Conservation (phyloP, 2,113 vertebrate genomes). For the Arizona elegans region DNA sequence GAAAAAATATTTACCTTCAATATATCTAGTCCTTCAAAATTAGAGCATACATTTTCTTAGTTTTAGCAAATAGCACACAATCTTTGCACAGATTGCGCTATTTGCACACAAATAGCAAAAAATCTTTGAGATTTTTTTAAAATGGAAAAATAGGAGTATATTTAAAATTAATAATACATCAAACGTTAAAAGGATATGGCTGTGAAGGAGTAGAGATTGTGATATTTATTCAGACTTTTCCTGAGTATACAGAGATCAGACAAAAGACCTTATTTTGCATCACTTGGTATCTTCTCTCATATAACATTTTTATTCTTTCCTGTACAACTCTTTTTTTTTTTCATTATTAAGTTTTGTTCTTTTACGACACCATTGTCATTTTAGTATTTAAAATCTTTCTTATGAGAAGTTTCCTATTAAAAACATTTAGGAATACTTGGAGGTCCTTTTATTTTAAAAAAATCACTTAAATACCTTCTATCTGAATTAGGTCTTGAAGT, state of each 20-base stretch:
- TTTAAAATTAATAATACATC: constrained; percentile 86
- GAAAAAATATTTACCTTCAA: constrained; percentile 44
- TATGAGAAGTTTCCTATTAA: constrained; percentile 23
- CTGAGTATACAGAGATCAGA: constrained; percentile 1
- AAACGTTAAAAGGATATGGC: constrained; percentile 71
- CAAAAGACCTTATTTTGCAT: background rate
- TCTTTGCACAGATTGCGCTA: constrained; percentile 57
- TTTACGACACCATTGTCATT: constrained; percentile 25
- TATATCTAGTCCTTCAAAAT: constrained; percentile 45
- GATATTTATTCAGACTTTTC: constrained; percentile 35
- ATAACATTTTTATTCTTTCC: constrained; percentile 67
- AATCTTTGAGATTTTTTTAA: constrained; percentile 49
- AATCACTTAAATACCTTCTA: background rate
- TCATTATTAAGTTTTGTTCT: constrained; percentile 41
- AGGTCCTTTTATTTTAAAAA: background rate
- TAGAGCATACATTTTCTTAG: constrained; percentile 52
- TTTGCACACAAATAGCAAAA: too few species aligned
- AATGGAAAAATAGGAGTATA: constrained; percentile 76
- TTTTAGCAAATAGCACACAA: constrained; percentile 66
- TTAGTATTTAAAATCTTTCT: constrained; percentile 46
- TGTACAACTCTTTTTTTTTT: constrained; percentile 45
- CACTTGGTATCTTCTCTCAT: constrained; percentile 37
- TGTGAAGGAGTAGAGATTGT: constrained; percentile 23
- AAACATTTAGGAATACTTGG: background rate
- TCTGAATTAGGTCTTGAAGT: background rate